Conservation (phyloP, 2,888 invertebrate species). For the Agriotes lineatus region DNA sequence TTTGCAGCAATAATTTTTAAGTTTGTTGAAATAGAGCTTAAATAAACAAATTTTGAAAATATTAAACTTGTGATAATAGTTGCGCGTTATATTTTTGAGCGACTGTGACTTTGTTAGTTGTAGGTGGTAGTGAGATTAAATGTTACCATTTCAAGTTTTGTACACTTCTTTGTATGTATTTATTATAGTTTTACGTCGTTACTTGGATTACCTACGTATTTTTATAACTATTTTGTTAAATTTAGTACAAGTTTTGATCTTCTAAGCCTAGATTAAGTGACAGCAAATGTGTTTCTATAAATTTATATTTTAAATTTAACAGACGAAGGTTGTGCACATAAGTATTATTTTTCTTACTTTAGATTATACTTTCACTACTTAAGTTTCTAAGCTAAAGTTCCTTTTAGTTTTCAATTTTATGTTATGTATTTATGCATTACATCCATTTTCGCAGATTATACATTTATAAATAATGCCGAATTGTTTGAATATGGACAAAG, state of each 20-base stretch:
- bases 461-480: background rate
- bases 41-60: constrained; percentile 40
- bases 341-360: constrained; percentile 54
- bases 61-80: constrained; percentile 54
- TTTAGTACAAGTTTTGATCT: constrained; percentile 34
- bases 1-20: background rate
- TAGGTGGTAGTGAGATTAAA: constrained; percentile 58
- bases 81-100: constrained; percentile 54
- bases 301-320: constrained; percentile 23
- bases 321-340: constrained; percentile 58
- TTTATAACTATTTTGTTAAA: constrained; percentile 37
- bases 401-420: constrained; percentile 18
- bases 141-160: constrained; percentile 62
- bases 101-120: constrained; percentile 54
- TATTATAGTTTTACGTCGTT: constrained; percentile 41
- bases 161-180: constrained; percentile 50
- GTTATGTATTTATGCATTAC: too few relatives aligned
- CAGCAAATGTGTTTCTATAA: constrained; percentile 15
- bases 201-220: constrained; percentile 49
- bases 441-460: too few relatives aligned
- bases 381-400: constrained; percentile 22
- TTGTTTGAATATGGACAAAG: constrained; percentile 1
- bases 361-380: background rate
- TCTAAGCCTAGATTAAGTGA: background rate
- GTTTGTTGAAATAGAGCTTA: constrained; percentile 27